Evolutionary conservation across 2,888 invertebrate species (phyloP), one percentile per base, ranked within the genome.

Genomic region (Anagyrus pseudococci): DNA sequence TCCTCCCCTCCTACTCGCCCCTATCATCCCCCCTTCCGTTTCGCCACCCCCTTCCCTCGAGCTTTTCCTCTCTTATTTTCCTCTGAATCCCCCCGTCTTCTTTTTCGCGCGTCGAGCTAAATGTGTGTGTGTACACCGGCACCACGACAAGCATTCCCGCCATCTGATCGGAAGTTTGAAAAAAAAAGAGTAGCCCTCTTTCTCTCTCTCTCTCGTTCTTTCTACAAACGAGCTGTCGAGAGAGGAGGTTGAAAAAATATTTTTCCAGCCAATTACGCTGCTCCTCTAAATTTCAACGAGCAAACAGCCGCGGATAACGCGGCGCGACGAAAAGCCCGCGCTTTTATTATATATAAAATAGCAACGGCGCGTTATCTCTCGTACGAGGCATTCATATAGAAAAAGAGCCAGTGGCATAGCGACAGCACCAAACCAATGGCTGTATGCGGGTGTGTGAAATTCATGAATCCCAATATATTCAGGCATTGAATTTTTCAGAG

Each of bases 31-130:
- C 29, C 29, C 29, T 7, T 29, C 29, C 29, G 4, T 29, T 29
- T 29, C 29, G 29, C 10, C 6, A 10, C 6, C 33, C 13, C 33
- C 13, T 23, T 43, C 29, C 41, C 15, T 60, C 47, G 23, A 37
- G 13, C 33, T 29, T 20, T 48, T 53, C 47, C 37, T 26, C 58
- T 37, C 33, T 49, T 46, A 59, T 67, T 64, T 63, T 68, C 60
- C 66, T 66, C 67, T 58, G 64, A 67, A 67, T 46, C 44, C 49
- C 19, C 8, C 13, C 13, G 33, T 8, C 13, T 13, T 13, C 13
- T 15, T 29, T 10, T 10, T 10, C 29, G 8, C 10, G 33, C 10
- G 33, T 13, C 13, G 10, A 15, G 15, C 33, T 37, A 15, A 4
- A 2, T 37, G 33, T 2, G 33, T 10, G 33, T 37, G 33, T 37